These are phyloP conservation scores for Helicolenus hilgendorfi DNA, from an alignment of 2,797 vertebrate genomes.

Conservation along the genomic window DNA sequence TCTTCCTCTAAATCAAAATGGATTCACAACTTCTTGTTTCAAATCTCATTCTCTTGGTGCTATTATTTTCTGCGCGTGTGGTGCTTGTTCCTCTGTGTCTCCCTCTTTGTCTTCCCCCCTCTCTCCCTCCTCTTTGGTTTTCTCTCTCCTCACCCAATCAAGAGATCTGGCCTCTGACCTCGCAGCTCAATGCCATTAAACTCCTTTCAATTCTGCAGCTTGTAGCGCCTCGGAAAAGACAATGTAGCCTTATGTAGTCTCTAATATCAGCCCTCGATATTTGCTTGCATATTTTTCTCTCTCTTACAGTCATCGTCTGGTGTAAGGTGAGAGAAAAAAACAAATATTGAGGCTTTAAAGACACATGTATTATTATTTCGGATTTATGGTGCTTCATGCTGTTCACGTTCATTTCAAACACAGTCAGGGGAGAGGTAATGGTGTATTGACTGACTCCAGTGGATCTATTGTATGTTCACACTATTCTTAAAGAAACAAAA, in stretches of 20 bases:
- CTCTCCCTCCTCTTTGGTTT: conserved; percentile 35
- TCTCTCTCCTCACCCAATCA: conserved; percentile 57
- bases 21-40: conserved; percentile 2
- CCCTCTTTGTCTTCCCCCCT: conserved; percentile 7
- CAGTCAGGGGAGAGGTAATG: neutral
- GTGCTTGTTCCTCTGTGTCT: conserved; percentile 9
- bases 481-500: neutral
- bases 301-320: neutral
- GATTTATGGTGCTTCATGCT: conserved; percentile 3
- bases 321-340: neutral
- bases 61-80: neutral
- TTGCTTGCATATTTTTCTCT: conserved; percentile 3
- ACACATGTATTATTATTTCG: neutral
- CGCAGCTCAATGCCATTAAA: conserved; percentile 73
- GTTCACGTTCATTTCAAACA: conserved; percentile 33
- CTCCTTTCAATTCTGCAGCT: conserved; percentile 62
- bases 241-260: neutral
- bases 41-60: neutral
- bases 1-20: conserved; percentile 22
- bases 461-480: too few species aligned
- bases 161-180: conserved; percentile 78
- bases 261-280: conserved; percentile 23
- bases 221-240: conserved; percentile 31
- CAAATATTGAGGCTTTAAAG: neutral
- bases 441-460: conserved; percentile 31